Percentiles rank a stretch among this genome's conserved stretches.
These are phyloP conservation scores for pig (Sus scrofa) DNA, from an alignment of 2,113 vertebrate species.

Conservation along the genomic window T2T-Sscrofa CM000818.6:109971001-109971500, in stretches of 20 bases:
- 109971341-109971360: background rate
- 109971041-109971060: background rate
- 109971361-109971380: background rate
- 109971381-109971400: background rate
- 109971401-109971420: background rate
- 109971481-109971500: background rate
- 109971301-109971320: background rate
- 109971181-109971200: conserved; percentile 18
- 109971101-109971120: background rate
- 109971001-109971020: background rate
- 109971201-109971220: conserved; percentile 18
- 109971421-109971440: background rate
- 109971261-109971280: background rate
- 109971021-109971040: background rate
- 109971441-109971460: background rate
- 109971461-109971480: conserved; percentile 17
- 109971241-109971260: conserved; percentile 9
- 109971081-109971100: background rate
- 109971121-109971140: background rate
- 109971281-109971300: conserved; percentile 21
- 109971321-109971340: background rate
- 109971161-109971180: conserved; percentile 19
- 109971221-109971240: background rate
- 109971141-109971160: background rate
- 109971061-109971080: background rate